Evolutionary conservation across 23 tunicate genomes (phyloP), one percentile per base, ranked within the genome.

Genomic region (Clavelina lepadiformis): DNA sequence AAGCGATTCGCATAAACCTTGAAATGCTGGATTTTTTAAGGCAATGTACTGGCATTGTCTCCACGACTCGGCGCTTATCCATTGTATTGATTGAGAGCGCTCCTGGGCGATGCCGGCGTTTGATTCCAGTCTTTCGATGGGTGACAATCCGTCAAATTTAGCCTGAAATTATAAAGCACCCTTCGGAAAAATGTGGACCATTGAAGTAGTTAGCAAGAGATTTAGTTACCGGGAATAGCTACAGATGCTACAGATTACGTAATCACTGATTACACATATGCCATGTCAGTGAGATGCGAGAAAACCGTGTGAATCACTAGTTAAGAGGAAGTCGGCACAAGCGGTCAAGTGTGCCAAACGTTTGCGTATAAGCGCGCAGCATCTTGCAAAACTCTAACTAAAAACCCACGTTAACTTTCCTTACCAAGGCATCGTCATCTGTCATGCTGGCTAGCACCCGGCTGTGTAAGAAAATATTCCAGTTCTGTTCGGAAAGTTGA

Each of bases 361-460:
- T 44, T 44, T 44, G 50, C 13, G 50, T 44, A 11, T 44, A 44
- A 18, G n/a, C n/a, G n/a, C n/a, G n/a, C n/a, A n/a, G n/a, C n/a
- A n/a, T n/a, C n/a, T n/a, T n/a, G n/a, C n/a, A n/a, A n/a, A n/a
- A n/a, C n/a, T n/a, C n/a, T n/a, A n/a, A n/a, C n/a, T n/a, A n/a
- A n/a, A n/a, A n/a, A n/a, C n/a, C n/a, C n/a, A n/a, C n/a, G n/a
- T n/a, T n/a, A n/a, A n/a, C n/a, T n/a, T 24, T 66, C 5, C 56
- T 28, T 60, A 78, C 95, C 95, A 71, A 63, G 1, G 61, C 60
- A 63, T 86, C 95, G 15, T 59, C 83, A 46, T 85, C 76, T 35
- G 86, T 89, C 89, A 81, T 81, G 71, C 83, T 73, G 21, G 96
- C 79, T 36, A 89, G 89, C 47, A 89, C 58, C 66, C 91, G 78